Evolutionary conservation across 2,113 vertebrate genomes (phyloP).

Genomic region (Daubentonia madagascariensis): DNA sequence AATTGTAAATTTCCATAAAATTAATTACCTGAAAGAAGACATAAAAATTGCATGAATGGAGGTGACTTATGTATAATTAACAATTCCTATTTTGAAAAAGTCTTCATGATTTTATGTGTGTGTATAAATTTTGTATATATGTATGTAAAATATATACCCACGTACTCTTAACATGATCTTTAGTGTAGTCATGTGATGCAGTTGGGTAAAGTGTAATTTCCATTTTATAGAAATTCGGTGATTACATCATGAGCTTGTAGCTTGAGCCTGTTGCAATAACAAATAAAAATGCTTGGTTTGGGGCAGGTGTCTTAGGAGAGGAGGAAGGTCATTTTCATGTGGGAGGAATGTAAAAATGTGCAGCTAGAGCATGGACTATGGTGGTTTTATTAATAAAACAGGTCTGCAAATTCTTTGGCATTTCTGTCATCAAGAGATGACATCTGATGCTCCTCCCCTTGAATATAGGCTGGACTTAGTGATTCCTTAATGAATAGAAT

Average conservation of each 20-base stretch:
- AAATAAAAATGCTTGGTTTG: neutral
- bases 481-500: neutral
- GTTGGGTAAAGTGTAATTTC: neutral
- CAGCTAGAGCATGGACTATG: neutral
- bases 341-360: neutral
- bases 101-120: neutral
- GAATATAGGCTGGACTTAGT: neutral
- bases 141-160: neutral
- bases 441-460: neutral
- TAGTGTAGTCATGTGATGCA: neutral
- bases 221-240: neutral
- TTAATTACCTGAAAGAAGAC: conserved; percentile 8
- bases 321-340: neutral
- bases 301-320: neutral
- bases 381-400: neutral
- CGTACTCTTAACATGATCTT: neutral
- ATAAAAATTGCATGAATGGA: conserved; percentile 13
- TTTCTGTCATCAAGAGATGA: neutral
- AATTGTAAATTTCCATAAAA: conserved; percentile 20
- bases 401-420: neutral
- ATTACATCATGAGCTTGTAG: neutral
- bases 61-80: neutral
- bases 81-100: neutral
- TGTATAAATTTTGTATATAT: neutral
- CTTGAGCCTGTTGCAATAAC: neutral